phyloP scores from a whole-genome alignment of 2,113 vertebrate genomes.

The Bettongia penicillata region DNA sequence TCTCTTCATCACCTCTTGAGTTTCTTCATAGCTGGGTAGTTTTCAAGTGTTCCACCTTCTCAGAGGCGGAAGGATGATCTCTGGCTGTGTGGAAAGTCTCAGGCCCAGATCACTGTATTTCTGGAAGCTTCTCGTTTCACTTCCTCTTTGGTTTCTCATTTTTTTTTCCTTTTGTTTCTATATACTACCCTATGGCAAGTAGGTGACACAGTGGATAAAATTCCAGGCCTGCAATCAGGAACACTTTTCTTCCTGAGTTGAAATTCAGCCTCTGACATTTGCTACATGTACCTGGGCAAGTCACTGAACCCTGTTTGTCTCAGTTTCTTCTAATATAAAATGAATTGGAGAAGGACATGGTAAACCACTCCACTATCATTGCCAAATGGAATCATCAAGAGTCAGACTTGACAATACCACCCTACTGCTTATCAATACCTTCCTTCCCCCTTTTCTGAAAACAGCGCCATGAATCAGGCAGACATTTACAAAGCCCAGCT shows the following conservation, averaged over 20 bases:
- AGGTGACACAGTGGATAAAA: too few species aligned
- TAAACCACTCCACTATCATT: too few species aligned
- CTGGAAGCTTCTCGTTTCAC: neutral
- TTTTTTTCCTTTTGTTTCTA: neutral
- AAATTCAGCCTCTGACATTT: too few species aligned
- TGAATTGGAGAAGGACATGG: too few species aligned
- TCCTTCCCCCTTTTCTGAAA: neutral
- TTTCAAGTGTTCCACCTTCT: neutral
- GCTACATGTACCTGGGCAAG: too few species aligned
- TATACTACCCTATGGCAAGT: neutral
- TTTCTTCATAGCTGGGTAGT: neutral
- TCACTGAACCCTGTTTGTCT: too few species aligned
- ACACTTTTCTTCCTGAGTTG: too few species aligned
- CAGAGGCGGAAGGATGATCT: neutral
- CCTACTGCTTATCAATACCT: neutral
- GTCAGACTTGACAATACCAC: too few species aligned
- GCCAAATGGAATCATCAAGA: too few species aligned
- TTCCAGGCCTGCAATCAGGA: too few species aligned
- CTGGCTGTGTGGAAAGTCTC: neutral
- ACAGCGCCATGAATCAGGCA: neutral
- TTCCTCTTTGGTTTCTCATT: neutral
- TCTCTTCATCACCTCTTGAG: neutral
- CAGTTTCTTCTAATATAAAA: too few species aligned
- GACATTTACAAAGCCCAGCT: neutral
- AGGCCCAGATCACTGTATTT: neutral